Base-by-base conservation (phyloP, 2,113 vertebrate species). In the Petrocephalus zakoni region DNA sequence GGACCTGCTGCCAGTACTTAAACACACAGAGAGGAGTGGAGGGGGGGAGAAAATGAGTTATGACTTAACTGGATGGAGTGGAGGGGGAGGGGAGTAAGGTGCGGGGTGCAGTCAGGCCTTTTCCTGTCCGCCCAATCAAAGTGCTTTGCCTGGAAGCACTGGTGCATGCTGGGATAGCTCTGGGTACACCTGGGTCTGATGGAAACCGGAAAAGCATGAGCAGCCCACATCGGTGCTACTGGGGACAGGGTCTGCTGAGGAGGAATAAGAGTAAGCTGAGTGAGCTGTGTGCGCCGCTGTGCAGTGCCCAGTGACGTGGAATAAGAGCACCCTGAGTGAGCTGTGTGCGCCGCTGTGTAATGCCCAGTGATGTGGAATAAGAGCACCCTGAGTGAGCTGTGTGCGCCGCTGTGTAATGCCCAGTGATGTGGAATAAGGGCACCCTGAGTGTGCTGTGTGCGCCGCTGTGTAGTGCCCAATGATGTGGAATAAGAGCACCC, bases 81-180 rank as follows among this genome's bases (percentile, higher is more conserved):
- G 47, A 6, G 5, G 47, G 47, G 5, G 25, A 8, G 9, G 61
- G 61, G 61, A 1, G 61, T 25, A 64, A 29, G 25, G 61, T 64
- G n/a, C 47, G 47, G 5, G 47, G 5, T 49, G 47, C 47, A 64
- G 61, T 64, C 25, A 64, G 58, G n/a, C 10, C 61, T 13, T 29
- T 64, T 29, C 61, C 61, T 25, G 61, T 2, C 61, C 9, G 61
- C 10, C 61, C n/a, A 64, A 68, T 68, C 25, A 68, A 68, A 29
- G 61, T 68, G 61, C 61, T 68, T 68, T 4, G 11, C 25, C 3
- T n/a, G n/a, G 51, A 55, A 25, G 19, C 25, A 37, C 22, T 19
- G 22, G 34, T 88, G 87, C 75, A 83, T 58, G 37, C 78, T 88
- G 53, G 75, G 87, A 87, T 34, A 17, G 42, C 10, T 52, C 9